phyloP scores from a whole-genome alignment of 2,888 invertebrate genomes.

The Zygaena filipendulae region DNA sequence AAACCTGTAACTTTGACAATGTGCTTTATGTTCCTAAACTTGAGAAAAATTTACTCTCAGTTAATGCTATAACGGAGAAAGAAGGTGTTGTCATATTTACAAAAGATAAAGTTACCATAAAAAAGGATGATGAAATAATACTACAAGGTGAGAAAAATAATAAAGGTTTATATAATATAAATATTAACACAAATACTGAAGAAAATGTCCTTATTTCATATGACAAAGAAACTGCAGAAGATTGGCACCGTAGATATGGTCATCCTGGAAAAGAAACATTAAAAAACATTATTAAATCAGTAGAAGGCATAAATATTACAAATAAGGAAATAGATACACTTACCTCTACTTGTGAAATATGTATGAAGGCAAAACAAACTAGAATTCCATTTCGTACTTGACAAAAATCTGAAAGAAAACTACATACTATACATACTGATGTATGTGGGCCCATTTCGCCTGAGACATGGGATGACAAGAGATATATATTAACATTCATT shows the following conservation, averaged over 20 bases:
- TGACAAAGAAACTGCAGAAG: neutral
- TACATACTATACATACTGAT: conserved; percentile 1
- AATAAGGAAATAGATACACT: conserved; percentile 2
- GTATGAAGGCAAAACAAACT: conserved; percentile 2
- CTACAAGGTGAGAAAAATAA: conserved; percentile 1
- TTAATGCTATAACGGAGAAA: conserved; percentile 3
- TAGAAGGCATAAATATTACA: conserved; percentile 3
- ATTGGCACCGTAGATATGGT: conserved; percentile 5
- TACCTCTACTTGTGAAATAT: conserved; percentile 4
- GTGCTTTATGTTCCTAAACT: conserved; percentile 2
- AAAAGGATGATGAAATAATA: neutral
- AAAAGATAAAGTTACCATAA: conserved; percentile 1
- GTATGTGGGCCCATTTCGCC: conserved; percentile 9
- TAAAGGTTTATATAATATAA: conserved; percentile 1
- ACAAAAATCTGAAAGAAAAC: neutral
- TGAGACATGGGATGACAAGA: conserved; percentile 17
- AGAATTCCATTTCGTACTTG: conserved; percentile 1
- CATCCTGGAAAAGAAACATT: conserved; percentile 4
- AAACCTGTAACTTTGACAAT: neutral
- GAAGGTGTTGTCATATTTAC: conserved; percentile 3
- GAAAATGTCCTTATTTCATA: conserved; percentile 1
- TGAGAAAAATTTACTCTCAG: conserved; percentile 3
- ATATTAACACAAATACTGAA: neutral
- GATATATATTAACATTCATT: conserved; percentile 14
- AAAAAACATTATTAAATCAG: conserved; percentile 1